phyloP scores from a whole-genome alignment of 2,113 vertebrate species.

The zebrafish (Danio rerio) region DNA sequence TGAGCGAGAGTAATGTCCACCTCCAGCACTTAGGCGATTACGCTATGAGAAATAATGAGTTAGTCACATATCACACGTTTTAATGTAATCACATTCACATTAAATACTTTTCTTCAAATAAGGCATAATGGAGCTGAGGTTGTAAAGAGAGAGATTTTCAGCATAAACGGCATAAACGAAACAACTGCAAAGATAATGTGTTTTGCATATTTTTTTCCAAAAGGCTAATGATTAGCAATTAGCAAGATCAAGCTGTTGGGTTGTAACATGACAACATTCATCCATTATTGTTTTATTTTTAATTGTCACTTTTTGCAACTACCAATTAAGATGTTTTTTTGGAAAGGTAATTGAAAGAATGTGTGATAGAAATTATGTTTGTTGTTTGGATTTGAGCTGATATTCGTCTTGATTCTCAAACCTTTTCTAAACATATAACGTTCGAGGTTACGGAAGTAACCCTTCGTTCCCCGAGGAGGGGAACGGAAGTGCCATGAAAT shows the following conservation, averaged over 20 bases:
- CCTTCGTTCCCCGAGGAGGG: too few species aligned
- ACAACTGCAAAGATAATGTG: not conserved
- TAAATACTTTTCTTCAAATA: conserved; percentile 12
- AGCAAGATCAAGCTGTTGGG: not conserved
- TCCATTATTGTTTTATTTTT: not conserved
- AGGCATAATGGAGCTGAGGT: not conserved
- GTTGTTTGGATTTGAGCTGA: not conserved
- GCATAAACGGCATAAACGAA: not conserved
- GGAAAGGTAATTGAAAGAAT: not conserved
- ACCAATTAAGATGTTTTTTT: not conserved
- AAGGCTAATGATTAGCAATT: not conserved
- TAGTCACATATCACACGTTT: not conserved
- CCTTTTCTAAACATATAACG: too few species aligned
- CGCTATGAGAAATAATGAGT: conserved; percentile 33
- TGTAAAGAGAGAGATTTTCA: not conserved
- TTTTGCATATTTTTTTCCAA: not conserved
- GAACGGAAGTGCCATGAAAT: too few species aligned
- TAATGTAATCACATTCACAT: conserved; percentile 16
- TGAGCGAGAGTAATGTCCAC: conserved; percentile 19
- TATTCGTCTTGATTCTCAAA: not conserved
- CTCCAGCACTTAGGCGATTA: conserved; percentile 29
- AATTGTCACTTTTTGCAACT: not conserved
- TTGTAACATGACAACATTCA: not conserved
- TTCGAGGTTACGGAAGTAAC: too few species aligned
- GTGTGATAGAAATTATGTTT: not conserved